These are phyloP conservation scores for Periplaneta americana DNA, from an alignment of 1,140 invertebrate species.

Conservation along the genomic window DNA sequence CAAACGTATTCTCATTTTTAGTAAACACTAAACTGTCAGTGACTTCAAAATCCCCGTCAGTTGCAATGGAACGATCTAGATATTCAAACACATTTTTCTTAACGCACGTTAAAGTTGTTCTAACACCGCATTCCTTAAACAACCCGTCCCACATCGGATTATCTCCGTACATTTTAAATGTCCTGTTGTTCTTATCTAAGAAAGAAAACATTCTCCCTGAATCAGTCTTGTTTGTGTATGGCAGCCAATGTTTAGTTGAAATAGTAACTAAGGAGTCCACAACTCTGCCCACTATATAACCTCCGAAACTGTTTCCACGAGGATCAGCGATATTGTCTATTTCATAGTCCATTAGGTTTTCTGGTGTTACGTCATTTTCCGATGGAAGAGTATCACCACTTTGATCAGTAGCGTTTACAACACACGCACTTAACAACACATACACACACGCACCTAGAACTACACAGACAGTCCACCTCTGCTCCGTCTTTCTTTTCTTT, in stretches of 20 bases:
- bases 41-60: background rate
- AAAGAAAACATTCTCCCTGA: background rate
- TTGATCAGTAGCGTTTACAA: background rate
- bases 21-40: slow-evolving; percentile 6
- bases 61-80: background rate
- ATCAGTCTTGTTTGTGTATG: background rate
- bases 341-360: background rate
- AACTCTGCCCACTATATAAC: background rate
- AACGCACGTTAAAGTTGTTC: background rate
- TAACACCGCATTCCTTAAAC: background rate
- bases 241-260: background rate
- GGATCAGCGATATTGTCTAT: background rate
- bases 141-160: slow-evolving; percentile 5
- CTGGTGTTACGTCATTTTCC: background rate
- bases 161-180: background rate
- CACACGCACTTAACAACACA: background rate
- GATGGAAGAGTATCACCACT: background rate
- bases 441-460: background rate
- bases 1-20: background rate
- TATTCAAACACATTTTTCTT: slow-evolving; percentile 9
- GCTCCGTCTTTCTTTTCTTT: background rate
- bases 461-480: background rate
- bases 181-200: background rate
- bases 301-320: background rate
- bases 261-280: background rate